Percentiles rank a stretch among this genome's conserved stretches.
phyloP scores from a whole-genome alignment of 2,113 vertebrate genomes.

The Neolamprologus sp. region DNA sequence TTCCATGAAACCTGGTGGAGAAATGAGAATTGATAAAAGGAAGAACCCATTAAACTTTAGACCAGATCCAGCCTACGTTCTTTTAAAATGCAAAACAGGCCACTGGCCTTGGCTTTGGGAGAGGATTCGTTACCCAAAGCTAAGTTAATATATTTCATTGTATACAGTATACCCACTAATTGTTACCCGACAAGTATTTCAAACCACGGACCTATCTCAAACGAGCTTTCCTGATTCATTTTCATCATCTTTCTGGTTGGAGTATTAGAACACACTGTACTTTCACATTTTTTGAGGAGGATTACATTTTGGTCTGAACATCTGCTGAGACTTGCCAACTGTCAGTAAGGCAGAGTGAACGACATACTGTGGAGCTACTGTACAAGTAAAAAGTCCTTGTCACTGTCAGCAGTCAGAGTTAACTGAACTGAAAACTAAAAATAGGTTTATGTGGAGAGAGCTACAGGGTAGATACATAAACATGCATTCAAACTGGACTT shows the following conservation, averaged over 20 bases:
- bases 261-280: not conserved
- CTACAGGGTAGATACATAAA: not conserved
- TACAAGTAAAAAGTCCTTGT: not conserved
- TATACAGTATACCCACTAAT: not conserved
- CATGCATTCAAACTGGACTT: not conserved
- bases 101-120: not conserved
- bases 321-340: not conserved
- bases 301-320: not conserved
- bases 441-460: not conserved
- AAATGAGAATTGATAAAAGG: not conserved
- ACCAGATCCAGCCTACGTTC: not conserved
- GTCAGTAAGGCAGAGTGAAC: not conserved
- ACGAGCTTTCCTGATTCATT: not conserved
- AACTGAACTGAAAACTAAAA: not conserved
- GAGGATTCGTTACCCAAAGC: not conserved
- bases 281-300: not conserved
- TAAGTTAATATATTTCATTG: not conserved
- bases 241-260: not conserved
- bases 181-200: not conserved
- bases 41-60: not conserved
- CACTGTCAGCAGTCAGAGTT: not conserved
- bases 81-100: not conserved
- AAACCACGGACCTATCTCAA: not conserved
- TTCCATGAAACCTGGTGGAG: not conserved
- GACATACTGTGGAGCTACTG: not conserved